Percentiles rank a stretch among this genome's conserved stretches.
Conservation (phyloP, 2,113 vertebrate species). For the Epinephelus cyanopodus region DNA sequence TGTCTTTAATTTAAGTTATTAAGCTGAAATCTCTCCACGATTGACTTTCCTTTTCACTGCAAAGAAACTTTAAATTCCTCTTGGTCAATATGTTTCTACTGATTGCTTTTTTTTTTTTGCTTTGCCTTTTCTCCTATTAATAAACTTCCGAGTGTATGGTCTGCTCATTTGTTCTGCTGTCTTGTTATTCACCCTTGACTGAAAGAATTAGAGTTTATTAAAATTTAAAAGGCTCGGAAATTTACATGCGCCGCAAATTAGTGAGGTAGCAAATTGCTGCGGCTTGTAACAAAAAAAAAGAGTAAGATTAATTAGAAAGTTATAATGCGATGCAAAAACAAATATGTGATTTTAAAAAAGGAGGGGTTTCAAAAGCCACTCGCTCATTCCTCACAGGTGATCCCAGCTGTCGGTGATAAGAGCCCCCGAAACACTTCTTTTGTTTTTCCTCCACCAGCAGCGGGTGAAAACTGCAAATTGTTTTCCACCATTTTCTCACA, state of each 20-base stretch:
- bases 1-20: neutral
- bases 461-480: conserved; percentile 20
- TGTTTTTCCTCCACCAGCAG: conserved; percentile 6
- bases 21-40: neutral
- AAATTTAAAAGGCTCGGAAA: conserved; percentile 24
- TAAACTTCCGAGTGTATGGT: neutral
- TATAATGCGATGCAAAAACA: neutral
- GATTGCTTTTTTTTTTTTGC: conserved; percentile 24
- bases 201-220: conserved; percentile 30
- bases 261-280: conserved; percentile 1
- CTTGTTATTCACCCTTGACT: conserved; percentile 25
- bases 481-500: conserved; percentile 23
- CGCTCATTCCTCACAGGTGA: conserved; percentile 6
- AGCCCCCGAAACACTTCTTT: neutral
- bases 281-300: conserved; percentile 11
- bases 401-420: conserved; percentile 37
- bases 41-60: conserved; percentile 7
- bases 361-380: neutral
- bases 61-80: conserved; percentile 2
- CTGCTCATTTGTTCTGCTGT: conserved; percentile 19
- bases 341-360: conserved; percentile 1
- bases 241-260: conserved; percentile 15
- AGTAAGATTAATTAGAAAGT: conserved; percentile 41
- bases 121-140: conserved; percentile 11
- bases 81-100: conserved; percentile 22